phyloP scores from a whole-genome alignment of 2,888 invertebrate species.

The Caenorhabditis sp. region DNA sequence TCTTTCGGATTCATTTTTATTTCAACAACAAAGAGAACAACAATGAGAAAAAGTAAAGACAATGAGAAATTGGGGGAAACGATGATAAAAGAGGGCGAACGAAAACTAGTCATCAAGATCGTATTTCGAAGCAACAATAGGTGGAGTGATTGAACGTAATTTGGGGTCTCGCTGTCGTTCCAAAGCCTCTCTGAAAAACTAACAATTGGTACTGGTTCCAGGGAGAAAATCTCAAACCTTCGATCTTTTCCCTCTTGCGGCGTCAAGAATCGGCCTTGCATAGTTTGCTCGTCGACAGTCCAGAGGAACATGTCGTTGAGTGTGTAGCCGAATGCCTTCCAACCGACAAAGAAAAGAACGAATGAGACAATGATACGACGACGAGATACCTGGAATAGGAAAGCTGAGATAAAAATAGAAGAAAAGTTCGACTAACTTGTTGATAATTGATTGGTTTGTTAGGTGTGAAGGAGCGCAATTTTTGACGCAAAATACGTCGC shows the following conservation, averaged over 20 bases:
- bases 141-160: constrained; percentile 26
- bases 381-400: too few relatives aligned
- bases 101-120: constrained; percentile 67
- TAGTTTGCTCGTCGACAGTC: constrained; percentile 66
- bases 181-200: constrained; percentile 57
- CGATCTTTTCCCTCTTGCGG: constrained; percentile 67
- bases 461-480: constrained; percentile 65
- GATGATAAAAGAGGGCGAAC: constrained; percentile 15
- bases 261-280: constrained; percentile 64
- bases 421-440: too few relatives aligned
- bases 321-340: constrained; percentile 72
- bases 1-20: constrained; percentile 3
- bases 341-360: constrained; percentile 72
- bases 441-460: constrained; percentile 67
- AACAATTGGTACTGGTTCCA: neutral
- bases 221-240: too few relatives aligned
- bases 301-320: constrained; percentile 71
- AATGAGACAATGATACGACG: constrained; percentile 71
- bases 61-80: constrained; percentile 13
- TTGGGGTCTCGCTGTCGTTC: constrained; percentile 59
- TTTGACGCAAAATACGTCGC: constrained; percentile 70
- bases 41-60: constrained; percentile 2
- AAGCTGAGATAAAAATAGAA: too few relatives aligned
- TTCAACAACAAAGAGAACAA: too few relatives aligned
- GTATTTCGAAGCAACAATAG: constrained; percentile 49